Conservation (phyloP, 2,888 invertebrate species). For the Vannuccia rotundouncinata region DNA sequence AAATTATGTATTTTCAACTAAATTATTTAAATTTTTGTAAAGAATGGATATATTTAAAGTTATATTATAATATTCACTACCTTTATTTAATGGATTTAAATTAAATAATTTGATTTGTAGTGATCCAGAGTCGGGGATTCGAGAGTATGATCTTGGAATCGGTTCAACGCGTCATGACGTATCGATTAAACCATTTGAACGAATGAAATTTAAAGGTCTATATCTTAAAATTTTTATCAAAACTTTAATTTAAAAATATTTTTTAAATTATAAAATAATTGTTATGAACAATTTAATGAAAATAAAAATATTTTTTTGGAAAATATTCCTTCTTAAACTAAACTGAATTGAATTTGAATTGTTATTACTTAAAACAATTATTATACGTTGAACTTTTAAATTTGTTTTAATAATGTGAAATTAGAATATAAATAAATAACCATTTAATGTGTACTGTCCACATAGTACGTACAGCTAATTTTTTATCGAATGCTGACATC, state of each 20-base stretch:
- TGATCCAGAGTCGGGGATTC: conserved; percentile 45
- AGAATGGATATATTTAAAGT: no score
- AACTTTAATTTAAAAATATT: background rate
- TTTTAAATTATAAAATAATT: background rate
- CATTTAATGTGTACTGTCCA: background rate
- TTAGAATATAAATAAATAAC: background rate
- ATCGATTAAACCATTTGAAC: background rate
- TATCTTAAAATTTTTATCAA: no score
- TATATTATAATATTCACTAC: no score
- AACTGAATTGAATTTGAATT: no score
- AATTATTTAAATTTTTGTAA: no score
- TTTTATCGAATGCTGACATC: conserved; percentile 40
- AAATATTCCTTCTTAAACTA: no score
- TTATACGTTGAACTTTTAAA: no score
- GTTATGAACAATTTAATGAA: background rate
- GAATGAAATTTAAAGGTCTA: conserved; percentile 15
- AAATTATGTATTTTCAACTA: no score
- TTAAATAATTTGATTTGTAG: no score
- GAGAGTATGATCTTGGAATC: conserved; percentile 43
- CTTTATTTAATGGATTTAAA: no score
- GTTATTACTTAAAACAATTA: no score
- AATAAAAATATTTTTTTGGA: background rate
- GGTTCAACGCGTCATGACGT: conserved; percentile 44
- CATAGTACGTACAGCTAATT: no score
- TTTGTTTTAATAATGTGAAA: background rate